Conservation (phyloP, 92 coral and sea anemone species). For the Scolanthus callimorphus region DNA sequence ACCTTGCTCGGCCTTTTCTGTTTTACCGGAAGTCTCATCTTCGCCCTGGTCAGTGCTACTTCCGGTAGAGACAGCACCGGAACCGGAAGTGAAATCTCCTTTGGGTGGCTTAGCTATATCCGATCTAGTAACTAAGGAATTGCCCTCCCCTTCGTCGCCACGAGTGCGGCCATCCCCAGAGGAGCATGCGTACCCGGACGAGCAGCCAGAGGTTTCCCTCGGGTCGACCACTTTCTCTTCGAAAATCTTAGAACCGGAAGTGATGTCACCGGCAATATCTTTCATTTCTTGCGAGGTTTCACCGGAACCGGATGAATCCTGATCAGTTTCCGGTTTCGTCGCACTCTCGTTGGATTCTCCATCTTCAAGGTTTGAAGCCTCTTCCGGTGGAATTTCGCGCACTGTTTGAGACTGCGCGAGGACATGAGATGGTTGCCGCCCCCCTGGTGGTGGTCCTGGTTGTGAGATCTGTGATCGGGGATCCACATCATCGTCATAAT, state of each 20-base stretch:
- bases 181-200: constrained; percentile 58
- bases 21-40: no score
- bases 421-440: background rate
- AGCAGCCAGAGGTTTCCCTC: constrained; percentile 52
- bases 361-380: background rate
- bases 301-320: background rate
- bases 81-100: constrained; percentile 20
- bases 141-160: constrained; percentile 5
- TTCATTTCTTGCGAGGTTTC: constrained; percentile 13
- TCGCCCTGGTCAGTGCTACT: background rate
- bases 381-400: background rate
- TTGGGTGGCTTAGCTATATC: constrained; percentile 11
- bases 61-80: constrained; percentile 33
- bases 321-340: background rate
- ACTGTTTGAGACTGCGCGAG: background rate
- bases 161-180: constrained; percentile 5
- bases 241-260: constrained; percentile 30
- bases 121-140: constrained; percentile 20
- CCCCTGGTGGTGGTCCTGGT: background rate
- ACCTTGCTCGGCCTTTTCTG: background rate
- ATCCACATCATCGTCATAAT: constrained; percentile 15
- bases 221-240: constrained; percentile 27
- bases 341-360: background rate
- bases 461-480: constrained; percentile 22
- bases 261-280: constrained; percentile 34